Evolutionary conservation across 92 coral and sea anemone species (phyloP), one percentile per base, ranked within the genome.

Genomic region (Plumapathes pennacea): DNA sequence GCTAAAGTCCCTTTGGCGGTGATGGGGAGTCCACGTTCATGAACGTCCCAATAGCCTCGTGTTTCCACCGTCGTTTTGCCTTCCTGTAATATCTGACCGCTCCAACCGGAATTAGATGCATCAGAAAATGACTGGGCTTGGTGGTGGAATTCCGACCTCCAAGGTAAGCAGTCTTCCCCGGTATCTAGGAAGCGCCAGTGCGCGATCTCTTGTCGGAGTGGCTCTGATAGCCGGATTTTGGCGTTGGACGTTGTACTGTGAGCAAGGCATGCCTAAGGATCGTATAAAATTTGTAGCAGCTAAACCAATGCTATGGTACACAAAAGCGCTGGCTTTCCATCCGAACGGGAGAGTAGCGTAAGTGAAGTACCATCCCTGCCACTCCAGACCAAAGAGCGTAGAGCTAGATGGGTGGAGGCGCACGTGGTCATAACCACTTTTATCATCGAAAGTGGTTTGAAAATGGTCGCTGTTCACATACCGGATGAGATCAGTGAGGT

Each of bases 401-500:
- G 54, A 55, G 46, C 82, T 67, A 10, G 61, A 19, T 37, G 69
- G 75, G 32, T 69, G 38, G 22, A 78, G 27, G 10, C 36, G 23
- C 1, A 85, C 10, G 50, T 78, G 85, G 61, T 78, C 79, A 28
- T 78, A 85, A 32, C 91, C 85, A 50, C 78, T 85, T 47, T 72
- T 78, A 24, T 72, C 81, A 43, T 85, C 84, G 62, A 75, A 80
- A 4, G 80, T 74, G 3, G 69, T 80, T 67, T 85, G 84, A 46
- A 2, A 80, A 54, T 85, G 87, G 10, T 48, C 64, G n/a, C 25
- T 50, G 26, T 66, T 78, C 1, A 73, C 80, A 48, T 85, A 72
- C 4, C 86, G 62, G 18, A 80, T 76, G 19, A 84, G 82, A 20
- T 84, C 83, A 26, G 84, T 54, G 6, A 78, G 25, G 46, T 76